Base-by-base conservation (phyloP, 2,888 invertebrate genomes). In the Spisula subtruncata region DNA sequence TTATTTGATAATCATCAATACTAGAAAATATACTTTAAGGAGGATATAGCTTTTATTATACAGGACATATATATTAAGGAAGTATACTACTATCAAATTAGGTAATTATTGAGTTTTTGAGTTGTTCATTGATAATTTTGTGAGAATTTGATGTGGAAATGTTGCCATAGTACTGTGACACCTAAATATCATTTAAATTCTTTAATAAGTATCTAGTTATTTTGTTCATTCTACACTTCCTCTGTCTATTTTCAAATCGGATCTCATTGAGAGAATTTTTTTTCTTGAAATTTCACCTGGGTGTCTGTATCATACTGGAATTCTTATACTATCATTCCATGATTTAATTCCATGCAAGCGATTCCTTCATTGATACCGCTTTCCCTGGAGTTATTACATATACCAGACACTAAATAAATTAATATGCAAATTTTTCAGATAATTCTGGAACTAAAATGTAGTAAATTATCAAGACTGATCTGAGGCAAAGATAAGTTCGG, bases 381-480 rank as follows among this genome's bases (percentile, higher is more conserved):
- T 25, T 66, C 60, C 25, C 60, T n/a, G 20, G 60, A 66, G 60
- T 66, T 66, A 66, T 66, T 66, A 66, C 60, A 25, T n/a, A 25
- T 66, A 66, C 60, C 60, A 66, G 60, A 66, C 60, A 66, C 60
- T 25, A 66, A 66, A 66, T 66, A 66, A 66, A 25, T 66, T 66
- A 66, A 66, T 66, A 66, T 25, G 60, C 60, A 66, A 66, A 66
- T 66, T 66, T 25, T 66, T 66, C n/a, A 66, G 60, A 66, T 66
- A 25, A 66, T 66, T 66, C 25, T 66, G n/a, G 10, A 66, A 66
- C 2, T 66, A 66, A 66, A 66, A 66, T 66, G 60, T n/a, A 12
- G 60, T 66, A 66, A 66, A 66, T 66, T 66, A 66, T 66, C 60
- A 66, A 66, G 25, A 25, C 25, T 66, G 60, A 66, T 66, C 20